These are phyloP conservation scores for Nymphalis c-album DNA, from an alignment of 2,888 invertebrate genomes.

Conservation along the genomic window DNA sequence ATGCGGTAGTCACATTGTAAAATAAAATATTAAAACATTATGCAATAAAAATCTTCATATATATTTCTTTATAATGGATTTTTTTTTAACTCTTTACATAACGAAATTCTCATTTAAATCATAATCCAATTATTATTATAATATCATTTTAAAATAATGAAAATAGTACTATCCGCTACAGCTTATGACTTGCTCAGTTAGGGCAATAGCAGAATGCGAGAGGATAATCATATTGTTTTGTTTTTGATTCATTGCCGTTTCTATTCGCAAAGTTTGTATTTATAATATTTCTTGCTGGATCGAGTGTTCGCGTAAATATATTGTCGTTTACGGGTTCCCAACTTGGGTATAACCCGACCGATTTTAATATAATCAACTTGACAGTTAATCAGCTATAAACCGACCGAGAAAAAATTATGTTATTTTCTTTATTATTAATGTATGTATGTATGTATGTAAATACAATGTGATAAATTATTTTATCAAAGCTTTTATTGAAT, in stretches of 20 bases:
- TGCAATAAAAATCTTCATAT: too few relatives aligned
- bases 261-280: slow-evolving; percentile 69
- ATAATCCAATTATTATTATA: background rate
- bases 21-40: too few relatives aligned
- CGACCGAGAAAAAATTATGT: background rate
- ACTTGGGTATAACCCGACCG: slow-evolving; percentile 13
- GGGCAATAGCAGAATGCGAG: slow-evolving; percentile 56
- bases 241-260: slow-evolving; percentile 78
- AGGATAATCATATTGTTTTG: slow-evolving; percentile 80
- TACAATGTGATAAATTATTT: background rate
- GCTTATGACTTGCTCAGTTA: slow-evolving; percentile 38
- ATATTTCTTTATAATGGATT: too few relatives aligned
- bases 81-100: too few relatives aligned
- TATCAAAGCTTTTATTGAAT: too few relatives aligned
- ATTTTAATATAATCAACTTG: slow-evolving; percentile 1
- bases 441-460: background rate
- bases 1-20: too few relatives aligned
- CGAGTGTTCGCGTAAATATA: slow-evolving; percentile 54
- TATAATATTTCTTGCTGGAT: slow-evolving; percentile 63
- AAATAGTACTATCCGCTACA: slow-evolving; percentile 14
- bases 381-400: slow-evolving; percentile 10
- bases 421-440: background rate
- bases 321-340: slow-evolving; percentile 31
- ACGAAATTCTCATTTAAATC: too few relatives aligned
- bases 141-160: background rate